phyloP scores from a whole-genome alignment of 2,797 vertebrate species.

The Eidolon dupreanum region DNA sequence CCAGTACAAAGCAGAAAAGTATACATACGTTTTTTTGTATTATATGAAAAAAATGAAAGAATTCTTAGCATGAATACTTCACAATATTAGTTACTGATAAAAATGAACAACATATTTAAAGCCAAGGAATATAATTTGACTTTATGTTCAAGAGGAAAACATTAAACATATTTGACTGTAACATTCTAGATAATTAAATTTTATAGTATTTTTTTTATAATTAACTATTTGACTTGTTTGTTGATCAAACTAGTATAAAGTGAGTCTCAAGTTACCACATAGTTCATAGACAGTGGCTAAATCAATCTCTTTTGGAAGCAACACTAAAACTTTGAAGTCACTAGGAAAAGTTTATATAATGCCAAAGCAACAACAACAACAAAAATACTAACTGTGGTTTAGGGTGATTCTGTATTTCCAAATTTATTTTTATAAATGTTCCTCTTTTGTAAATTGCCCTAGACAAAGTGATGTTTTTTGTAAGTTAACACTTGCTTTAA shows the following conservation, averaged over 20 bases:
- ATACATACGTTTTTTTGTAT: not conserved
- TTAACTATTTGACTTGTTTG: not conserved
- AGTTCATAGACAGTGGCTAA: not conserved
- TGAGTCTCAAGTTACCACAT: not conserved
- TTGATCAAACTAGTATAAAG: not conserved
- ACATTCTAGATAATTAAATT: not conserved
- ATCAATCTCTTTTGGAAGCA: not conserved
- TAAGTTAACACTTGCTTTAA: slow-evolving; percentile 25
- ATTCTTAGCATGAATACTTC: not conserved
- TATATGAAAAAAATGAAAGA: not conserved
- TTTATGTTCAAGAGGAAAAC: not conserved
- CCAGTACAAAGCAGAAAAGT: not conserved
- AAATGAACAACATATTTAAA: not conserved
- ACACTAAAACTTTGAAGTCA: not conserved
- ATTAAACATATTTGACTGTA: not conserved
- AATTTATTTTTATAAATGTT: slow-evolving; percentile 24
- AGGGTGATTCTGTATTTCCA: not conserved
- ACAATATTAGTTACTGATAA: not conserved
- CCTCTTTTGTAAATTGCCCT: not conserved
- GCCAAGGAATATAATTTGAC: not conserved
- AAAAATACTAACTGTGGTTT: not conserved
- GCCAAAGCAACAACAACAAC: not conserved
- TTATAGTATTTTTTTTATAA: not conserved
- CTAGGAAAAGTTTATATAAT: not conserved
- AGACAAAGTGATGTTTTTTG: not conserved